phyloP scores from a whole-genome alignment of 1,140 invertebrate genomes.

The Drosophila athabasca region DNA sequence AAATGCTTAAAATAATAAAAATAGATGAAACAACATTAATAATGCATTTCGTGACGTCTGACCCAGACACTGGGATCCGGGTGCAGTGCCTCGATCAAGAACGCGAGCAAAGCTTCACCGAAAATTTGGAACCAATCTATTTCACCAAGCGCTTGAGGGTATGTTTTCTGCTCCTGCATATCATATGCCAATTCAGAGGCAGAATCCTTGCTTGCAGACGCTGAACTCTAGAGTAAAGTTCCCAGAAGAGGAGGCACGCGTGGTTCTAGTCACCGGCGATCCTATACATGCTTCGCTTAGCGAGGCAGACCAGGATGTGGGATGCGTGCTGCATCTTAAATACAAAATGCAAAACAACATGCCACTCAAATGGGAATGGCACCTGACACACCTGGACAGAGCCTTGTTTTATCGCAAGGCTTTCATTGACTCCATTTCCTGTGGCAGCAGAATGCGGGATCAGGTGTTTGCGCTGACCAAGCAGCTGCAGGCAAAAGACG shows the following conservation, averaged over 20 bases:
- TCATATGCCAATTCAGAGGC: not conserved
- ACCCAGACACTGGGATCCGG: not conserved
- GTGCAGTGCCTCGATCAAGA: conserved; percentile 22
- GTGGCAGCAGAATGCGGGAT: conserved; percentile 1
- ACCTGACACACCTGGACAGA: conserved; percentile 9
- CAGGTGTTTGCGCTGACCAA: conserved; percentile 17
- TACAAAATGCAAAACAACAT: conserved; percentile 41
- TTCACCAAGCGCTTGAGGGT: conserved; percentile 42
- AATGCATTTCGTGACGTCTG: not conserved
- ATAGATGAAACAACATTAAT: not conserved
- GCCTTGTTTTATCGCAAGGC: conserved; percentile 27
- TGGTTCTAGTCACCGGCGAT: conserved; percentile 4
- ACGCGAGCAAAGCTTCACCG: conserved; percentile 1
- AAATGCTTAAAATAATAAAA: conserved; percentile 15
- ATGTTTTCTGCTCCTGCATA: not conserved
- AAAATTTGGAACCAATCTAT: not conserved
- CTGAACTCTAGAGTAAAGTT: conserved; percentile 64
- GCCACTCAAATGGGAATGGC: conserved; percentile 67
- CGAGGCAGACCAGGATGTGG: not conserved
- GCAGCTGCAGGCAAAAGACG: conserved; percentile 60
- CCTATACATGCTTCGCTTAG: conserved; percentile 1
- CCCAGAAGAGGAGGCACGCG: conserved; percentile 30
- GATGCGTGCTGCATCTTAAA: conserved; percentile 45
- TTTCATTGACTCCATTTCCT: not conserved
- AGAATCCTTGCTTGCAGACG: conserved; percentile 15